phyloP scores from a whole-genome alignment of 2,888 invertebrate species.

The Pecten maximus region DNA sequence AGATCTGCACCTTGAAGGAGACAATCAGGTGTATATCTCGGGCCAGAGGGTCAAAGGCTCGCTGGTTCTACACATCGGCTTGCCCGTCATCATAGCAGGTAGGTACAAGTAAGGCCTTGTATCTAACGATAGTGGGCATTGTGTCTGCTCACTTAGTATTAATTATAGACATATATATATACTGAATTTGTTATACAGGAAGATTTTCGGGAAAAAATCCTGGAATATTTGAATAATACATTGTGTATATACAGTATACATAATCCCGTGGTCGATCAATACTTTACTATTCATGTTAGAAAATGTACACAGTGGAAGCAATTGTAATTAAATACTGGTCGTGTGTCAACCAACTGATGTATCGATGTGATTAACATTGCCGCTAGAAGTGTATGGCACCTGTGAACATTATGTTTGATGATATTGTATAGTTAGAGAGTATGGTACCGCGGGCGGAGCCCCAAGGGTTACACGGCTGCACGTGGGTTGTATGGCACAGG shows the following conservation, averaged over 20 bases:
- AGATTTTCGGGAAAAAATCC: background rate
- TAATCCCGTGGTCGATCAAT: background rate
- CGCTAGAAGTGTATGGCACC: background rate
- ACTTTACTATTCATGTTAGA: background rate
- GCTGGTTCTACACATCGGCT: conserved; percentile 73
- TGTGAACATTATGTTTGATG: background rate
- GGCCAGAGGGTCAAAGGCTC: conserved; percentile 77
- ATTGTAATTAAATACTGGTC: background rate
- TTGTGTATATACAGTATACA: background rate
- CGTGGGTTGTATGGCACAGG: background rate
- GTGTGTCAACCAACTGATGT: background rate
- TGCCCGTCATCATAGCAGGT: conserved; percentile 78
- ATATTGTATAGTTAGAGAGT: background rate
- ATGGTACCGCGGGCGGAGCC: background rate
- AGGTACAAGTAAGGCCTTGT: conserved; percentile 47
- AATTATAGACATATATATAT: background rate
- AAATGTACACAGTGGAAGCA: background rate
- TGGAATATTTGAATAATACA: background rate
- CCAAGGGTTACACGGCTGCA: background rate
- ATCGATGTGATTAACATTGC: background rate
- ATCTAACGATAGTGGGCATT: background rate
- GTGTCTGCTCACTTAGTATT: background rate
- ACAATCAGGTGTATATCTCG: conserved; percentile 75
- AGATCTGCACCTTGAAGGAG: conserved; percentile 73
- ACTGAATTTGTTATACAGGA: background rate